Evolutionary conservation across 2,888 invertebrate genomes (phyloP), one percentile per base, ranked within the genome.

Genomic region (Calliopum simillimum): DNA sequence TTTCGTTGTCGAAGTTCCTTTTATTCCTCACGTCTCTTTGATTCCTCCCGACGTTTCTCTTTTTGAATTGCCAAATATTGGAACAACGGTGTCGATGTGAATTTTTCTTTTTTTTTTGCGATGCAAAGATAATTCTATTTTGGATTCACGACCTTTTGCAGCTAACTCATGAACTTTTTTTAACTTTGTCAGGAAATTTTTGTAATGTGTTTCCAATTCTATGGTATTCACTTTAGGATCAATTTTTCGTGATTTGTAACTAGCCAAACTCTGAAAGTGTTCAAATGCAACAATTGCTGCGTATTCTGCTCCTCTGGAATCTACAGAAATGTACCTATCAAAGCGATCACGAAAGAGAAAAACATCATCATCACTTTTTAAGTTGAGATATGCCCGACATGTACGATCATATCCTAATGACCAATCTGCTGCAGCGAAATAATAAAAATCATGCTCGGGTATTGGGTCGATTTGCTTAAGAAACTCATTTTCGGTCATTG

Each of bases 241-340:
- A 74, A 91, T 91, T 80, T 93, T 94, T 77, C 94, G 92, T 51
- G 90, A 90, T 83, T 93, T 92, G 73, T 91, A 91, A 79, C 94
- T 94, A 4, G 96, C 93, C 73, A 97, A 91, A 79, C 96, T 93
- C 87, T 98, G 98, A 84, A 95, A 98, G 0, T 97, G 94, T 2
- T 98, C 94, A 88, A 94, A 97, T 84, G 98, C 98, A 1, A 98
- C 98, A 63, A 97, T 92, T 3, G 97, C 97, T 1, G 94, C 91
- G 88, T 93, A 98, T 83, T 98, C 98, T 76, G 93, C 90, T 87
- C 98, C 98, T 88, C 93, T 95, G 13, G 89, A 90, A 88, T 99
- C 98, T 23, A 99, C 89, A 87, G 99, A 98, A 1, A 98, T 94
- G 85, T 99, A 99, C 76, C 95, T 96, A 88, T 99, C 98, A 88